phyloP scores from a whole-genome alignment of 2,113 vertebrate genomes.

The Rhabdomys dilectus region DNA sequence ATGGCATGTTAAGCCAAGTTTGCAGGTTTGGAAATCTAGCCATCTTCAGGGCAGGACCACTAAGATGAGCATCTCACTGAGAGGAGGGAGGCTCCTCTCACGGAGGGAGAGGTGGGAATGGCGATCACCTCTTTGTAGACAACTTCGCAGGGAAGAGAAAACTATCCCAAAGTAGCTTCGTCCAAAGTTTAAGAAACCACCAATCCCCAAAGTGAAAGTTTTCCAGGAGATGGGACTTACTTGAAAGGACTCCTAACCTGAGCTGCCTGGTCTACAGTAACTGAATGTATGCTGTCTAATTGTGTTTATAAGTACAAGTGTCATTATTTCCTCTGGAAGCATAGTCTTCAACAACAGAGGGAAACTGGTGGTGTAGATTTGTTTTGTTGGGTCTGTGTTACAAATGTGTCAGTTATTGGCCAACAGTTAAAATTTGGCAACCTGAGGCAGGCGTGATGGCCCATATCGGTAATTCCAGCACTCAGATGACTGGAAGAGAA shows the following conservation, averaged over 20 bases:
- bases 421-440: constrained; percentile 26
- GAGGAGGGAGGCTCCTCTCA: neutral
- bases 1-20: neutral
- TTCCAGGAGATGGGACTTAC: neutral
- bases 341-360: neutral
- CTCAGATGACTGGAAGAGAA: neutral
- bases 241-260: neutral
- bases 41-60: neutral
- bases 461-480: neutral
- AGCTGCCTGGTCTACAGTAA: neutral
- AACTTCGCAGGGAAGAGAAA: neutral
- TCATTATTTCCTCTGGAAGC: constrained; percentile 27
- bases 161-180: neutral
- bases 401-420: neutral
- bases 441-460: neutral
- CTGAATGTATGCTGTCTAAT: neutral
- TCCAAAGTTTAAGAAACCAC: neutral
- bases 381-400: neutral
- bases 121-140: neutral
- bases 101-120: neutral
- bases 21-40: neutral
- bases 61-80: neutral
- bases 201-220: neutral
- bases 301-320: neutral
- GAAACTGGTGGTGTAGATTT: neutral